Base-by-base conservation (phyloP, 2,113 vertebrate genomes). In the Phylloscopus trochiloides region DNA sequence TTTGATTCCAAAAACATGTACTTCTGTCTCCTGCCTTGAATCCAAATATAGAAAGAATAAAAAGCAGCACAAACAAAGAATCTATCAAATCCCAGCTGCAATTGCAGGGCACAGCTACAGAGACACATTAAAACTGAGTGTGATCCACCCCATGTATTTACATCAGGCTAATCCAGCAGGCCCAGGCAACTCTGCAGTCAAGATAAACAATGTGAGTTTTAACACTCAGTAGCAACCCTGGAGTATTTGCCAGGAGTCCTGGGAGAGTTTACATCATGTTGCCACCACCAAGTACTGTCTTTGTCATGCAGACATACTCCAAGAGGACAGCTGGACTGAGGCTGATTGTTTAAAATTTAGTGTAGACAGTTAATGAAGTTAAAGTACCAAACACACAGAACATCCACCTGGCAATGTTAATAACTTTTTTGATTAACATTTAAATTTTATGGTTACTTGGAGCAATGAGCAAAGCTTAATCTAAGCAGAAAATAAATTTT, bases 31-130 rank as follows among this genome's bases (percentile, higher is more conserved):
- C 73, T 74, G 61, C 57, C 73, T 84, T 65, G 76, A 94, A 89
- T 95, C 90, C 88, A 94, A 92, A 93, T 80, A 80, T 47, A 63
- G 87, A 82, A 95, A 68, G 48, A 94, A 90, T 82, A 88, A 88
- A 86, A 52, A 43, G 65, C 29, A 86, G 88, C 14, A 59, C 52
- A 95, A 87, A 87, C 47, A 95, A 91, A 87, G 77, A 79, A 76
- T 88, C 70, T 75, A 3, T 88, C 88, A 73, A 32, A 90, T 17
- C 57, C 15, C 70, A 95, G 85, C 74, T 88, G 74, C 71, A 85
- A 61, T 52, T 67, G 90, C 12, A 83, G 54, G 42, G 36, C 74
- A 79, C 26, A 85, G 66, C 70, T 68, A 93, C 26, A 88, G 77
- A 85, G 25, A 20, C 12, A 25, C 77, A 90, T 90, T 75, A 79